Conservation (phyloP, 2,113 vertebrate species). For the Pongo pygmaeus region DNA sequence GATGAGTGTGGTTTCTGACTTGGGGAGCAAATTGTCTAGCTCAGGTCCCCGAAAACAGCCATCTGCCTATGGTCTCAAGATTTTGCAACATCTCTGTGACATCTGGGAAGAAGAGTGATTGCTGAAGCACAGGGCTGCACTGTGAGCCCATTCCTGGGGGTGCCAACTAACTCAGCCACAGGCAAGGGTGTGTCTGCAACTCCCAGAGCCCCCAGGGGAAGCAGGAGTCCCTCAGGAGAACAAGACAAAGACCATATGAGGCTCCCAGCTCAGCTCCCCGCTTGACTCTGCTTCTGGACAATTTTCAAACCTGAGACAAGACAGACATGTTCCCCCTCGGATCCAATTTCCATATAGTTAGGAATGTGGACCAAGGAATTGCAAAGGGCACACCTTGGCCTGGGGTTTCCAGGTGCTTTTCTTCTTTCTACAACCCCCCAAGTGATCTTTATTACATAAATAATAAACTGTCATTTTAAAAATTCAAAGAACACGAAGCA, state of each 20-base stretch:
- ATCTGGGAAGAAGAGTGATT: background rate
- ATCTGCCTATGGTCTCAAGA: background rate
- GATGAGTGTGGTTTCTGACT: background rate
- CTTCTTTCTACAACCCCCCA: background rate
- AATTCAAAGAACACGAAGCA: background rate
- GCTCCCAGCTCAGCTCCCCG: background rate
- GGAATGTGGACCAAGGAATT: too few relatives aligned
- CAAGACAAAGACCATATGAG: background rate
- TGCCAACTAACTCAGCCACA: background rate
- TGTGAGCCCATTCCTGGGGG: background rate
- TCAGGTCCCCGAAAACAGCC: background rate
- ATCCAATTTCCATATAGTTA: background rate
- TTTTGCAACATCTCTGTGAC: background rate
- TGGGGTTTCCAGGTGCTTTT: background rate
- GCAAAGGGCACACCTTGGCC: background rate
- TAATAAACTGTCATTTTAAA: background rate
- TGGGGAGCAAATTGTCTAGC: background rate
- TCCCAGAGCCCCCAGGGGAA: background rate
- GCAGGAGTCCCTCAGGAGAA: background rate
- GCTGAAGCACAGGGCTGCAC: accelerated
- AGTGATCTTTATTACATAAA: background rate
- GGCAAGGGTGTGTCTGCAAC: background rate
- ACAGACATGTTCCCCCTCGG: background rate
- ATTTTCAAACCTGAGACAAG: background rate
- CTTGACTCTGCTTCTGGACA: background rate